Evolutionary conservation across 2,888 invertebrate genomes (phyloP), one percentile per base, ranked within the genome.

Genomic region (Osmoderma eremita): DNA sequence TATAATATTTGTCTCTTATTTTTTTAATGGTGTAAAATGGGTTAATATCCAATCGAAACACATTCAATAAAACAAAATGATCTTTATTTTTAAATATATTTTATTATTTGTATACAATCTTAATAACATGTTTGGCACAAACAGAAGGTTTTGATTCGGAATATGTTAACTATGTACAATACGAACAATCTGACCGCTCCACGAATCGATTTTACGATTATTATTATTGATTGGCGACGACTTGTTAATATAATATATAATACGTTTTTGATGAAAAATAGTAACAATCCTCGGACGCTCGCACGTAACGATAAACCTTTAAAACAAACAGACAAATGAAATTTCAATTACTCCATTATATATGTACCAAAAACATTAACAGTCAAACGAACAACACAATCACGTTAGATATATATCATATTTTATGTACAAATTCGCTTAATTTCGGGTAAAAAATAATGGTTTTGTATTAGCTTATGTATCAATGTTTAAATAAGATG

Each of bases 81-180:
- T 15, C 5, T 53, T 30, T 61, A 45, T 45, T 61, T 61, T 61
- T 61, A 61, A 61, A 61, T 61, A 61, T 61, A 61, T 41, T 61
- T 61, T 64, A 64, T 65, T 65, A 42, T 56, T 65, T 65, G 65
- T 65, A 65, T 65, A 65, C 65, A 65, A 65, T 65, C 48, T 65
- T 65, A 30, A 30, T 65, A 65, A 65, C 65, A 58, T 56, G 65
- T 65, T 65, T 58, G 58, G 58, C 58, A 65, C 58, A 65, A 65
- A 58, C 51, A 51, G 51, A 63, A 61, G 15, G 15, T 22, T 58
- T 58, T 45, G 45, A 61, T 61, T 61, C 45, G 30, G 30, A 61
- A 61, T 61, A 61, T 30, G 41, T 45, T 30, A 3, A 30, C 6
- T 30, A 61, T 61, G 20, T 64, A 64, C 53, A 64, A 51, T 51